Evolutionary conservation across 2,888 invertebrate genomes (phyloP), one percentile per base, ranked within the genome.

Genomic region (Lithosia quadra): DNA sequence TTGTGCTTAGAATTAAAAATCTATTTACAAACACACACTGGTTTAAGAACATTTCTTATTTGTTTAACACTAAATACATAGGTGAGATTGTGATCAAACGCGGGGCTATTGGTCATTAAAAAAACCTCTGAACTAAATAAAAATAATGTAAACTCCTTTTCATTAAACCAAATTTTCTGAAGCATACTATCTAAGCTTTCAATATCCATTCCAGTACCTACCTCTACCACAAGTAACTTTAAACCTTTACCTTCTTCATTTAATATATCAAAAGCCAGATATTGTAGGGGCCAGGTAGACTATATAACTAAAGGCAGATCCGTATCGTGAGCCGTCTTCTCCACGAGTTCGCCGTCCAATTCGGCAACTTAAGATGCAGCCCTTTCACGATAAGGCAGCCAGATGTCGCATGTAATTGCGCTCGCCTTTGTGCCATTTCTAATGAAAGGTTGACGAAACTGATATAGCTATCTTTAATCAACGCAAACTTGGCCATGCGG

Each of bases 381-480:
- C 92, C 91, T 90, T 91, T 89, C 83, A 83, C 85, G 95, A 94
- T 94, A 94, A 92, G 85, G 83, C 86, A 86, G 82, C 88, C 94
- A 94, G 94, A 94, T 94, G 94, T 90, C 91, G 86, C 90, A 90
- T 92, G 90, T 92, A 93, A 94, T 94, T 91, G 91, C 91, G 88
- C 84, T 82, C 79, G 88, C 90, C 93, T 94, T 94, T 93, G 94
- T 94, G 86, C 88, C 89, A 83, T 86, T 87, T 81, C 88, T 93
- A 93, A 93, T 93, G 93, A 91, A 93, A 93, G 94, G 93, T 92
- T 90, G 88, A 86, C 88, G 91, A 91, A 92, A 92, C 91, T 92
- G 94, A 95, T 95, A 92, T 92, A 89, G 91, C 89, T 92, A 94
- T 94, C 94, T 94, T 92, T 92, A 92, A 94, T 94, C 94, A 92